Conservation (phyloP, 2,797 vertebrate genomes). For the Pipistrellus pipistrellus region DNA sequence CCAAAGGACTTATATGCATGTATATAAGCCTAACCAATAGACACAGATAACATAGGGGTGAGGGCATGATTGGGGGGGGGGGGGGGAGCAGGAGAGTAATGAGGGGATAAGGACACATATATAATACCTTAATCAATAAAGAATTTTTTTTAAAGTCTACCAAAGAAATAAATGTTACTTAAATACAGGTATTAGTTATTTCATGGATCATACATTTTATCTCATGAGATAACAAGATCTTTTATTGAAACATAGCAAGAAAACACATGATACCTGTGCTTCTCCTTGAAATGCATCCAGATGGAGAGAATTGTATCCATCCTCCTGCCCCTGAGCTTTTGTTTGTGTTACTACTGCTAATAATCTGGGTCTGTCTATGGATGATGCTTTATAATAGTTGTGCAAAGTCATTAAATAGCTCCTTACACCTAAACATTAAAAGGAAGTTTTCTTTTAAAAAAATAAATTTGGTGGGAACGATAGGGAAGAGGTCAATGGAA, state of each 20-base stretch:
- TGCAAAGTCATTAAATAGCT: neutral
- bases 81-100: no score
- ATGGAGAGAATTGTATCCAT: neutral
- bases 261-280: neutral
- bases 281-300: neutral
- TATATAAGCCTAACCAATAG: no score
- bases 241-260: neutral
- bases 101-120: no score
- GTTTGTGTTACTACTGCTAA: neutral
- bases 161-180: neutral
- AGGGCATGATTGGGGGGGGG: no score
- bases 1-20: no score
- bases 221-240: neutral
- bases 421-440: neutral
- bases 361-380: neutral
- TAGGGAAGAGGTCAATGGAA: no score
- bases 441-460: neutral
- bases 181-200: no score
- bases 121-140: no score
- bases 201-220: neutral
- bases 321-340: fast-evolving
- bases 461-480: neutral
- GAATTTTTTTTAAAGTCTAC: neutral
- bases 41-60: no score
- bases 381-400: neutral